A percentile compares a stretch with the other conserved stretches of the same genome.
These are phyloP conservation scores for Subanguina moxae DNA, from an alignment of 1,140 invertebrate genomes.

Conservation along the genomic window DNA sequence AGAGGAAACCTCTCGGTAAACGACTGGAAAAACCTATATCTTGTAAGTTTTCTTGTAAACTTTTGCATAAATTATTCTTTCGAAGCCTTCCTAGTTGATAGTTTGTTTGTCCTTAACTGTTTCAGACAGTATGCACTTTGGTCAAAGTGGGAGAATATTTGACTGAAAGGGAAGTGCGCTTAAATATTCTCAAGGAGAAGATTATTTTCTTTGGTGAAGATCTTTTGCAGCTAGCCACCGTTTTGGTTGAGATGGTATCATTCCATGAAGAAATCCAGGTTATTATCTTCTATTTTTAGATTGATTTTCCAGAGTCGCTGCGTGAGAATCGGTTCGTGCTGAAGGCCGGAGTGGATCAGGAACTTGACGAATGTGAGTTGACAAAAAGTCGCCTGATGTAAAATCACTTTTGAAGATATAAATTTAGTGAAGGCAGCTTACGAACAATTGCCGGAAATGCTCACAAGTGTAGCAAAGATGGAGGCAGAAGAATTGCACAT, in stretches of 20 bases:
- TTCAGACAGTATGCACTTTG: conserved; percentile 41
- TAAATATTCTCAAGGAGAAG: conserved; percentile 42
- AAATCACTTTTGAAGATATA: not conserved
- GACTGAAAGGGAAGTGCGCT: conserved; percentile 26
- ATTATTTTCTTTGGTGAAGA: conserved; percentile 34
- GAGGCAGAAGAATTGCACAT: conserved; percentile 41
- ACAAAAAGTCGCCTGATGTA: not conserved
- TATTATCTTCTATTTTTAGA: conserved; percentile 34
- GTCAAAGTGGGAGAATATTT: conserved; percentile 38
- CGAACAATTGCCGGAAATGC: conserved; percentile 34
- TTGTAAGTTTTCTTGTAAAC: conserved; percentile 32
- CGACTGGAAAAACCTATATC: conserved; percentile 49
- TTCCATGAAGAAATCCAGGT: not conserved
- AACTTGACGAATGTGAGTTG: conserved; percentile 47
- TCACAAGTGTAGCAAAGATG: conserved; percentile 48
- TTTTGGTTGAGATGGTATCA: conserved; percentile 31
- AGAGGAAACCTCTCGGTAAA: conserved; percentile 32
- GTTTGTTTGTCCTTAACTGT: not conserved
- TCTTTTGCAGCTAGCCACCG: conserved; percentile 21
- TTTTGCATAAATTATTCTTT: too few species aligned
- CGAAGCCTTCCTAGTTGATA: not conserved
- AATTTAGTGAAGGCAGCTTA: conserved; percentile 35
- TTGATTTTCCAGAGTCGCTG: conserved; percentile 49
- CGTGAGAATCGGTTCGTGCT: conserved; percentile 55
- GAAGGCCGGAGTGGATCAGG: conserved; percentile 41